A percentile compares a stretch with the other conserved stretches of the same genome.
Conservation (phyloP, 1,140 invertebrate genomes). For the Onthophagus taurus region DNA sequence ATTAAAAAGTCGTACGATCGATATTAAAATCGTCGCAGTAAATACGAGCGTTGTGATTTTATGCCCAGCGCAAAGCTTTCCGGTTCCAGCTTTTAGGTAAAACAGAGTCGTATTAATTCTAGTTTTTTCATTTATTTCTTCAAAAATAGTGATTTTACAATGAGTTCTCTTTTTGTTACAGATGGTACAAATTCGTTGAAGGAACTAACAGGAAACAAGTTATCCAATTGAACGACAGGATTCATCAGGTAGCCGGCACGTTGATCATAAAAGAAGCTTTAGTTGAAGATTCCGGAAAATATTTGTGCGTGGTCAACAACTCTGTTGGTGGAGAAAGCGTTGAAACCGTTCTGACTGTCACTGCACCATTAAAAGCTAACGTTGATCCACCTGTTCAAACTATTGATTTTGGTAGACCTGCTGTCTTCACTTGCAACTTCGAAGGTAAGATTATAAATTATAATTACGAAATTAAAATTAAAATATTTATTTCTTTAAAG, state of each 20-base stretch:
- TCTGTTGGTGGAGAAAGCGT: constrained; percentile 87
- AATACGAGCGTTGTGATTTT: constrained; percentile 35
- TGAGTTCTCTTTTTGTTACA: constrained; percentile 41
- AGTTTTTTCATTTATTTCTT: too few relatives aligned
- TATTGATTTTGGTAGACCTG: constrained; percentile 84
- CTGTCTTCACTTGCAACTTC: constrained; percentile 80
- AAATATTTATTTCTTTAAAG: too few relatives aligned
- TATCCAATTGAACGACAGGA: constrained; percentile 73
- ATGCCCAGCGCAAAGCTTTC: constrained; percentile 59
- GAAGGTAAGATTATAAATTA: constrained; percentile 59
- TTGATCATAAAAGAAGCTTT: constrained; percentile 83
- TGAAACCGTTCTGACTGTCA: constrained; percentile 85
- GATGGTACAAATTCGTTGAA: constrained; percentile 90
- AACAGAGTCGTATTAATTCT: constrained; percentile 1
- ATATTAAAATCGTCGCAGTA: constrained; percentile 34
- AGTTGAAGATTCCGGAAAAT: constrained; percentile 88
- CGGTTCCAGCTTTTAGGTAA: constrained; percentile 50
- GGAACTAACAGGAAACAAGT: constrained; percentile 73
- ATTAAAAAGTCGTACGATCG: constrained; percentile 38
- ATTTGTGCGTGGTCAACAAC: constrained; percentile 89
- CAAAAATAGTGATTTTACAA: background rate
- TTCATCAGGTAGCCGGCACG: constrained; percentile 89
- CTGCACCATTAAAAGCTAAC: constrained; percentile 74
- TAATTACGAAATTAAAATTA: background rate
- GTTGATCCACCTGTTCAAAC: constrained; percentile 86